These are phyloP conservation scores for Triplophysa yarkandensis DNA, from an alignment of 2,797 vertebrate species.

Conservation along the genomic window DNA sequence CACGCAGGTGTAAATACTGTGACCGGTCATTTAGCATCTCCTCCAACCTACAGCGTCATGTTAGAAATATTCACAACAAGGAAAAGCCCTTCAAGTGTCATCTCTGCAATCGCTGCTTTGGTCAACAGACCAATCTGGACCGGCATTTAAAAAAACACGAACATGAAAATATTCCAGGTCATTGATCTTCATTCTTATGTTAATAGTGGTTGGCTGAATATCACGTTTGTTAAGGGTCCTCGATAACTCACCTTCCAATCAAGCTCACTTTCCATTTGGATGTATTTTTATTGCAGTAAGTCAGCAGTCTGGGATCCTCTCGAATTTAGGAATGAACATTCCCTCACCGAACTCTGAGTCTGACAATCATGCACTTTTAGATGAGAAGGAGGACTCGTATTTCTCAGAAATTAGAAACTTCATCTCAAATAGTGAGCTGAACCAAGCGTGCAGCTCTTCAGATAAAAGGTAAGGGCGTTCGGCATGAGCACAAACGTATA, in stretches of 20 bases:
- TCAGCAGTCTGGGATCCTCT: constrained; percentile 94
- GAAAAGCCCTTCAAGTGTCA: constrained; percentile 92
- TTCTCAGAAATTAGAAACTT: constrained; percentile 99
- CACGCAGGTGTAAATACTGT: constrained; percentile 88
- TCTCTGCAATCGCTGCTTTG: constrained; percentile 88
- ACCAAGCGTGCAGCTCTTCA: constrained; percentile 85
- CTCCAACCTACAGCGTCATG: constrained; percentile 88
- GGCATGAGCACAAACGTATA: constrained; percentile 20
- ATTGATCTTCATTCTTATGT: neutral
- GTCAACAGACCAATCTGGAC: constrained; percentile 91
- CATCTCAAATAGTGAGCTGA: constrained; percentile 97
- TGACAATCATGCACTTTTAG: constrained; percentile 99
- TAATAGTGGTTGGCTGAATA: neutral
- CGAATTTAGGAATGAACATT: constrained; percentile 92
- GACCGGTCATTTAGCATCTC: constrained; percentile 93
- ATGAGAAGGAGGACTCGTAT: constrained; percentile 98
- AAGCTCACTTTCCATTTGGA: neutral
- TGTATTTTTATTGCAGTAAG: constrained; percentile 71
- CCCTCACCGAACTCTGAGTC: constrained; percentile 97
- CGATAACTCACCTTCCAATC: neutral
- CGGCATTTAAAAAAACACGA: constrained; percentile 89
- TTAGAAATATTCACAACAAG: constrained; percentile 92
- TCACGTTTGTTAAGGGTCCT: neutral
- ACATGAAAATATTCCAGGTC: constrained; percentile 92
- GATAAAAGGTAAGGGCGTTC: constrained; percentile 84